phyloP scores from a whole-genome alignment of 2,113 vertebrate genomes.

The Gallinago paraguaiae region DNA sequence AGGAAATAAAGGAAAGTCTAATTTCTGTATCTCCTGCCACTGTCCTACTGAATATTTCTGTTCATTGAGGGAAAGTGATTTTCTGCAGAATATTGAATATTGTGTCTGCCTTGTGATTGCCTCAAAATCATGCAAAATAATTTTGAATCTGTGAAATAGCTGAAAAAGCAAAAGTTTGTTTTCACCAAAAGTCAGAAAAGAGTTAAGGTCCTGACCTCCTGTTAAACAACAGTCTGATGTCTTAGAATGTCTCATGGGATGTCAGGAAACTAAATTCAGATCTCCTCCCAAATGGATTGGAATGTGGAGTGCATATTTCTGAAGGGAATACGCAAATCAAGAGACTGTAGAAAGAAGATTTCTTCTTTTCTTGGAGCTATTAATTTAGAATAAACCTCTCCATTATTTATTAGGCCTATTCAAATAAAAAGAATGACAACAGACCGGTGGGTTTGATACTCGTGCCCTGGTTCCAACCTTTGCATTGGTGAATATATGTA shows the following conservation, averaged over 20 bases:
- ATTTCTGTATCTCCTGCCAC: not conserved
- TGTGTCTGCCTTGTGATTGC: not conserved
- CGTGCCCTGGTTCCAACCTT: not conserved
- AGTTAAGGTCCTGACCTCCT: not conserved
- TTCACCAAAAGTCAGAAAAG: not conserved
- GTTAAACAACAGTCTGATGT: not conserved
- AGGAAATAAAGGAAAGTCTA: not conserved
- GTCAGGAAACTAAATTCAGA: not conserved
- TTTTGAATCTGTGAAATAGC: not conserved
- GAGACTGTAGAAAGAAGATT: not conserved
- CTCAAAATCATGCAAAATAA: not conserved
- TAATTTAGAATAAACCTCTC: not conserved
- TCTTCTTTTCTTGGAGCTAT: not conserved
- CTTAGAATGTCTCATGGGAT: not conserved
- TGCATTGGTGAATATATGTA: not conserved
- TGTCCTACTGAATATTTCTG: not conserved
- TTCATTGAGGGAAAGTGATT: not conserved
- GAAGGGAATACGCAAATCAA: not conserved
- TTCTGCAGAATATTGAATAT: not conserved
- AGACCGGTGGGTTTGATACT: not conserved
- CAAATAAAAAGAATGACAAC: not conserved
- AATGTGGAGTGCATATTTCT: not conserved
- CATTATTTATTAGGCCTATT: not conserved
- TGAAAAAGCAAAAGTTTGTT: not conserved
- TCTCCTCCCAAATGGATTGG: not conserved